Evolutionary conservation across 2,888 invertebrate species (phyloP).

Genomic region (Quadriops clusia): DNA sequence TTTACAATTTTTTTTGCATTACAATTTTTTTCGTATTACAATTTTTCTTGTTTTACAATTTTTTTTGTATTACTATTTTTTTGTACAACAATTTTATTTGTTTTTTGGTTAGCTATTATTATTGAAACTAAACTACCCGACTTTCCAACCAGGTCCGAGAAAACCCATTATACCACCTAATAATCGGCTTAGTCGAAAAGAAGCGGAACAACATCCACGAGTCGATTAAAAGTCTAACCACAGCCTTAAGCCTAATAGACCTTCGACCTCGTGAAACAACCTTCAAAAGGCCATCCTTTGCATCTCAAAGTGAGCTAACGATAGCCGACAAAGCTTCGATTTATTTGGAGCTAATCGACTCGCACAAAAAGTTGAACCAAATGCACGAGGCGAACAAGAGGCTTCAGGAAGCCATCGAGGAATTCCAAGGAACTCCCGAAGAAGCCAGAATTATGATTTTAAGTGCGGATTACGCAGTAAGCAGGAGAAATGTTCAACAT

Average conservation of each 20-base stretch:
- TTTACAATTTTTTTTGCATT: no score
- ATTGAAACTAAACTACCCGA: no score
- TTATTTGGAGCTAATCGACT: conserved; percentile 75
- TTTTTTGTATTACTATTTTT: no score
- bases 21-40: no score
- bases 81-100: no score
- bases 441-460: conserved; percentile 76
- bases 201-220: conserved; percentile 57
- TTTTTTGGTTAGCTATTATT: no score
- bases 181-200: conserved; percentile 74
- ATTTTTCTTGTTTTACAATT: no score
- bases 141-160: no score
- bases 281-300: conserved; percentile 11
- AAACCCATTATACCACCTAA: conserved; percentile 79
- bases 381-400: conserved; percentile 69
- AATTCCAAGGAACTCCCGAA: conserved; percentile 68
- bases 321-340: conserved; percentile 73
- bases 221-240: conserved; percentile 61
- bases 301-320: conserved; percentile 38
- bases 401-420: conserved; percentile 63
- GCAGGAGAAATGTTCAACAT: conserved; percentile 67
- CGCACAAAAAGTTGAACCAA: conserved; percentile 56
- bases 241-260: conserved; percentile 57
- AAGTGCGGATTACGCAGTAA: conserved; percentile 71
- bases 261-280: conserved; percentile 35